phyloP scores from a whole-genome alignment of 2,113 vertebrate genomes.

The Bubo scandiacus region DNA sequence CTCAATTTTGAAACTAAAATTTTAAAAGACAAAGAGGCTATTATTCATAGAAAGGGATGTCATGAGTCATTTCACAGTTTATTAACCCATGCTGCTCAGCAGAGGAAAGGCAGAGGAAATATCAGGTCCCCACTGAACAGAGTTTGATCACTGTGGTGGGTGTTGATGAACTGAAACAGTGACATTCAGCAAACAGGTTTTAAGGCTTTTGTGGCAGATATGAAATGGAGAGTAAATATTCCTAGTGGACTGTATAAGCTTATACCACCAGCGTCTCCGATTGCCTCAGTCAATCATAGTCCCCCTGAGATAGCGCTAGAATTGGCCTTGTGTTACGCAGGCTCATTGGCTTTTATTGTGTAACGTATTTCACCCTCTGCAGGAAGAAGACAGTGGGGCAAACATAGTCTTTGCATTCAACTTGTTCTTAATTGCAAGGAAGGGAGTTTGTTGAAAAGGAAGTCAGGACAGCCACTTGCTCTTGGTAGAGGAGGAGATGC shows the following conservation, averaged over 20 bases:
- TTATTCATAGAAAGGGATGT: background rate
- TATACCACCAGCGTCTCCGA: background rate
- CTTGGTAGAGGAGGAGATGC: background rate
- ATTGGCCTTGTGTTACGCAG: background rate
- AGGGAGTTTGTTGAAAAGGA: background rate
- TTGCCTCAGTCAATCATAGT: constrained; percentile 56
- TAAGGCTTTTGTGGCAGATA: constrained; percentile 39
- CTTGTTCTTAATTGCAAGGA: background rate
- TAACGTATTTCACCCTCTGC: constrained; percentile 41
- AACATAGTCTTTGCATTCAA: background rate
- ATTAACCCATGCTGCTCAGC: background rate
- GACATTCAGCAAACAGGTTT: constrained; percentile 46
- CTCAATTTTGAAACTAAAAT: background rate
- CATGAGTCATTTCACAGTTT: background rate
- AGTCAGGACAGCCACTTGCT: background rate
- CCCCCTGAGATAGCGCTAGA: background rate
- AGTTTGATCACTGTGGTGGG: background rate
- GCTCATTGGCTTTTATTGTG: constrained; percentile 52
- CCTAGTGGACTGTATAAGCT: constrained; percentile 13
- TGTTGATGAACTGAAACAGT: constrained; percentile 39
- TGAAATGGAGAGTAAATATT: constrained; percentile 58
- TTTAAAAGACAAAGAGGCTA: background rate
- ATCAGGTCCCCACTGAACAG: background rate
- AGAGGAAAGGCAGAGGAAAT: background rate
- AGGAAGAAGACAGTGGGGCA: background rate